Conservation (phyloP, 2,113 vertebrate species). For the Trichechus manatus region DNA sequence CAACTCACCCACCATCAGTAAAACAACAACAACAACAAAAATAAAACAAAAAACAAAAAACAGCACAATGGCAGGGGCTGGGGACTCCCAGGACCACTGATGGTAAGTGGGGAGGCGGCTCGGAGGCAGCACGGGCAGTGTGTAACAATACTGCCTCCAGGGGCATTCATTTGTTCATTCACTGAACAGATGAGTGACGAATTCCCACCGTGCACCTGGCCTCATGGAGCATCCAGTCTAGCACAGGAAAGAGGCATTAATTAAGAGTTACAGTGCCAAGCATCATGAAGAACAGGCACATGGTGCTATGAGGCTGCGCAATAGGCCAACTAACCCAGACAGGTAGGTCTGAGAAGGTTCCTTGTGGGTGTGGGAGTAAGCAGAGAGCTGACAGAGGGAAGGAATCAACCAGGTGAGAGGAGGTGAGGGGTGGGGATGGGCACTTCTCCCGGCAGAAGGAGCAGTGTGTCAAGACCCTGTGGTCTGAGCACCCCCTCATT, state of each 20-base stretch:
- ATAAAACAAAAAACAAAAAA: too few species aligned
- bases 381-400: neutral
- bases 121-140: too few species aligned
- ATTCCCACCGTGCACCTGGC: too few species aligned
- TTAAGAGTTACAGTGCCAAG: neutral
- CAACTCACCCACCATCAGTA: neutral
- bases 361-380: neutral
- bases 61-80: too few species aligned
- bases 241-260: neutral
- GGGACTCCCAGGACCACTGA: neutral
- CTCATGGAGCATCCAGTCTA: neutral
- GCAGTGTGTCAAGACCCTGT: neutral
- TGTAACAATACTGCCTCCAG: too few species aligned
- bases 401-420: neutral
- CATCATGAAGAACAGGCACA: neutral
- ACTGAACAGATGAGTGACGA: neutral
- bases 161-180: too few species aligned
- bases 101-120: neutral
- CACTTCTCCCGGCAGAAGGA: too few species aligned
- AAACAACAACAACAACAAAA: neutral
- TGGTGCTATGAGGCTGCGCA: neutral
- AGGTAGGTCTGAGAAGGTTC: neutral
- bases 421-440: neutral
- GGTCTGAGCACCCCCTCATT: too few species aligned
- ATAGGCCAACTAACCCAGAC: neutral